Percentiles rank a stretch among this genome's conserved stretches.
These are phyloP conservation scores for Cervus canadensis DNA, from an alignment of 2,113 vertebrate genomes.

Conservation along the genomic window DNA sequence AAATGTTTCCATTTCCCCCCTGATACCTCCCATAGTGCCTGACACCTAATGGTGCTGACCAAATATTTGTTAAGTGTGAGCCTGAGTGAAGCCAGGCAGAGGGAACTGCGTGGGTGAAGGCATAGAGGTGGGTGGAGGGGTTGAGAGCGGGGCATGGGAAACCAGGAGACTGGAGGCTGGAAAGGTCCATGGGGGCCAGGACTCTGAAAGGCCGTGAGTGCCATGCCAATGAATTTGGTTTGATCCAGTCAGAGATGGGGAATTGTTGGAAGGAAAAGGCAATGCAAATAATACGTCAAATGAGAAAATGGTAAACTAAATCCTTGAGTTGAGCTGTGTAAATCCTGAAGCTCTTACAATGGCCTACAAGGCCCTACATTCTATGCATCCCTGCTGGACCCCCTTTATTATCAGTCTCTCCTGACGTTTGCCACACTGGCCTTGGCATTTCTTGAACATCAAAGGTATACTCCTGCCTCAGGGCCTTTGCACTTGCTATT, in stretches of 20 bases:
- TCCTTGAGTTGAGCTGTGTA: not conserved
- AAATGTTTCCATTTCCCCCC: not conserved
- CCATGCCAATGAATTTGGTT: not conserved
- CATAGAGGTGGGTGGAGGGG: rapidly evolving
- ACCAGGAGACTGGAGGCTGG: not conserved
- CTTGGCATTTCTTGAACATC: not conserved
- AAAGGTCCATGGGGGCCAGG: not conserved
- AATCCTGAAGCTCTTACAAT: not conserved
- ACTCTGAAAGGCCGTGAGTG: not conserved
- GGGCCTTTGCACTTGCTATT: not conserved
- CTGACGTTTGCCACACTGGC: not conserved
- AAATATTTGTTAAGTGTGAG: not conserved
- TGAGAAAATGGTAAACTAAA: not conserved
- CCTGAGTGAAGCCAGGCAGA: not conserved
- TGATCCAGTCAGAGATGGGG: not conserved
- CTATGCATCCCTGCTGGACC: not conserved
- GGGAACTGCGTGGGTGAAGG: not conserved
- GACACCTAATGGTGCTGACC: not conserved
- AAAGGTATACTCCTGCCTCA: not conserved
- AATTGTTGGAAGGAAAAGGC: not conserved
- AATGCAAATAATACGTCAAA: not conserved
- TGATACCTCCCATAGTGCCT: not conserved
- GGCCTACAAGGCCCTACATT: not conserved
- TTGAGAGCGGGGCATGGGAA: rapidly evolving
- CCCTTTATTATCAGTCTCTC: not conserved